Evolutionary conservation across 2,888 invertebrate species (phyloP), one percentile per base, ranked within the genome.

Genomic region (Drosophila kokeensis): DNA sequence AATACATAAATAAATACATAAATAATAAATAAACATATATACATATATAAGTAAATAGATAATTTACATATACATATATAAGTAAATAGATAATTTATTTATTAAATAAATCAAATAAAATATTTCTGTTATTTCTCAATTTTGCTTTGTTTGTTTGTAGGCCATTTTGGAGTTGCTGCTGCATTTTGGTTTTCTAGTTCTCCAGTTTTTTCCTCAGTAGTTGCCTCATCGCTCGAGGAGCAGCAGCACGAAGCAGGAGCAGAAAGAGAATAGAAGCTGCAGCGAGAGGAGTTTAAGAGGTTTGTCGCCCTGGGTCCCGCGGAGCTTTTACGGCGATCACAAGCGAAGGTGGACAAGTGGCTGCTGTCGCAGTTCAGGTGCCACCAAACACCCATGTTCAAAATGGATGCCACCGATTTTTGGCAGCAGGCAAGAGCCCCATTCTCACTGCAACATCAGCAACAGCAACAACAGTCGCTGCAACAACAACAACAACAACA

Each of bases 301-400:
- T 15, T 68, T 58, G 8, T 73, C 79, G 69, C 79, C 70, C 70
- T 88, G 85, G 78, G 79, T 80, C 82, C 76, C 40, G 74, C 83
- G 34, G 68, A 85, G 74, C 79, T 81, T 42, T 58, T 69, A 36
- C 49, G 69, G 42, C 58, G 75, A 76, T 60, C 73, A 59, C 77
- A 78, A 75, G 73, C 77, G 50, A 90, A 84, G 76, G 95, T 96
- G 92, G 94, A 95, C 85, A 95, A 94, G 94, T 96, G 95, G 96
- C 94, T 96, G 79, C 95, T 96, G 92, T 95, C 95, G 94, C 95
- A 95, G 77, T 95, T 95, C 93, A 95, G 62, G 48, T 65, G 48
- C 61, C 49, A 40, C 36, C 54, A 49, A 24, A 8, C 15, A 15
- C 57, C 29, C 30, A 72, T 88, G 52, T 83, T 89, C 48, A 91